phyloP scores from a whole-genome alignment of 2,888 invertebrate species.

The Drosophila limbata region DNA sequence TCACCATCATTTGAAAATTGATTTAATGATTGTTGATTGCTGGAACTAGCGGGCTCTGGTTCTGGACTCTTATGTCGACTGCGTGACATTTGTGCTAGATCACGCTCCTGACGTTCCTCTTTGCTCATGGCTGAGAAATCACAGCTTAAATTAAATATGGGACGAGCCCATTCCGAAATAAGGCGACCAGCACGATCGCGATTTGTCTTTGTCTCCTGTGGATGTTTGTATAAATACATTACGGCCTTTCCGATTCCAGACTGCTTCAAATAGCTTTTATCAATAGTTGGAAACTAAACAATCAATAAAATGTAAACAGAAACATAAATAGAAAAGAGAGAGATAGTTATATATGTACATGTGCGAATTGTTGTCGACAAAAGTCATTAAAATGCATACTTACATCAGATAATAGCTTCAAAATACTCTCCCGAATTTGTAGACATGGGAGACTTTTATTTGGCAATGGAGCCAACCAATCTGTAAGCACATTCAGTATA shows the following conservation, averaged over 20 bases:
- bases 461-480: slow-evolving; percentile 99
- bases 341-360: neutral
- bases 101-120: slow-evolving; percentile 97
- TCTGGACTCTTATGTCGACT: slow-evolving; percentile 83
- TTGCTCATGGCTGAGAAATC: slow-evolving; percentile 96
- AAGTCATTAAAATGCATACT: neutral
- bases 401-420: slow-evolving; percentile 92
- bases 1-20: slow-evolving; percentile 87
- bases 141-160: slow-evolving; percentile 97
- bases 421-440: slow-evolving; percentile 94
- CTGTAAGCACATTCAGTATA: slow-evolving; percentile 94
- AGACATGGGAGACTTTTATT: slow-evolving; percentile 98
- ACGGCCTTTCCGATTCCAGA: slow-evolving; percentile 99
- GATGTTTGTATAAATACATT: slow-evolving; percentile 99
- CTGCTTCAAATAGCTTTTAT: slow-evolving; percentile 95
- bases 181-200: slow-evolving; percentile 95
- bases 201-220: slow-evolving; percentile 97
- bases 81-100: slow-evolving; percentile 92
- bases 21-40: slow-evolving; percentile 87
- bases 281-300: slow-evolving; percentile 91
- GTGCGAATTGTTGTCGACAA: neutral
- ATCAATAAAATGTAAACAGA: neutral
- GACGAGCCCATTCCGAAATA: slow-evolving; percentile 98
- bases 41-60: slow-evolving; percentile 85
- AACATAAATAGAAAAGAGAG: neutral